A percentile compares a stretch with the other conserved stretches of the same genome.
These are phyloP conservation scores for Heteromormyrus szaboi DNA, from an alignment of 2,797 vertebrate species.

Conservation along the genomic window DNA sequence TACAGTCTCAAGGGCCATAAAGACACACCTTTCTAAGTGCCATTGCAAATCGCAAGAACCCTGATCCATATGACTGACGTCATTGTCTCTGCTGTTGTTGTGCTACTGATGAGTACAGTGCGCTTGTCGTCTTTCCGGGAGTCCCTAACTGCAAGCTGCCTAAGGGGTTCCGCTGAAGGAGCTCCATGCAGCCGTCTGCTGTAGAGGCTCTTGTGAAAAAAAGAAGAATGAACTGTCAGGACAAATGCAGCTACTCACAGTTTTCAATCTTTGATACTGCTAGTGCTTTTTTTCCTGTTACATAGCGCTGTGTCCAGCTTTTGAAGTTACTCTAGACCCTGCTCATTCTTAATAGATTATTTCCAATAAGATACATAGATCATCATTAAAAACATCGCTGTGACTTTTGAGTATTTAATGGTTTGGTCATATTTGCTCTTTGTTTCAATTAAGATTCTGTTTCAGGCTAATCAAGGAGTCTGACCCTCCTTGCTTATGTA, in stretches of 20 bases:
- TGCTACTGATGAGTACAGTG: neutral
- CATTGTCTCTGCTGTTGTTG: neutral
- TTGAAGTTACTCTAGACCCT: neutral
- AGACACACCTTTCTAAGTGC: neutral
- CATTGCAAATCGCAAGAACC: neutral
- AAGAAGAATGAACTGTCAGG: neutral
- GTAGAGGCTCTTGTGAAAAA: neutral
- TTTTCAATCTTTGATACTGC: neutral
- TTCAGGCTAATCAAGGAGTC: neutral
- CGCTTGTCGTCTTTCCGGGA: neutral
- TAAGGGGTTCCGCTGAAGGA: neutral
- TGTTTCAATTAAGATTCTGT: neutral
- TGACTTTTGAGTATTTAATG: neutral
- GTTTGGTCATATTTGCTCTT: neutral
- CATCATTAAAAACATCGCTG: neutral
- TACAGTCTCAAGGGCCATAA: neutral
- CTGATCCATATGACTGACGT: neutral
- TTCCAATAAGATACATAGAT: neutral
- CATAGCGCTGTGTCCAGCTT: neutral
- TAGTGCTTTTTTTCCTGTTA: neutral
- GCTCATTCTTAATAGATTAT: neutral
- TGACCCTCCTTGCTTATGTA: neutral
- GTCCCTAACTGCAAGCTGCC: neutral
- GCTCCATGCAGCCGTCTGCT: neutral
- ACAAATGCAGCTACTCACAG: neutral